A percentile compares a stretch with the other conserved stretches of the same genome.
Conservation (phyloP, 2,888 invertebrate genomes). For the Hymenopus coronatus region DNA sequence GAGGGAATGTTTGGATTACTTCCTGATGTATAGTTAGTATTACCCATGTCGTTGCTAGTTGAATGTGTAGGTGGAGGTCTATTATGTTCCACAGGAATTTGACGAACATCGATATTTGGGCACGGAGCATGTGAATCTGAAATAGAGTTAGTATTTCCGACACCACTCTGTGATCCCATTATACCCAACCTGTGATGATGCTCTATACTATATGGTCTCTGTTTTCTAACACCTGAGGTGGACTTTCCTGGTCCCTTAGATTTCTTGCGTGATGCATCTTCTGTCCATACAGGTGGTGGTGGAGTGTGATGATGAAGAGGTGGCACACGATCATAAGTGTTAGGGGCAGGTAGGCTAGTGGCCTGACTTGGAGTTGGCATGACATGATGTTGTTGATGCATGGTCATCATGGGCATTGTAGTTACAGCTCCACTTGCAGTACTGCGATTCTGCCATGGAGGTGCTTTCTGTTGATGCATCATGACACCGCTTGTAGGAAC, state of each 20-base stretch:
- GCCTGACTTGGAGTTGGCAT: conserved; percentile 41
- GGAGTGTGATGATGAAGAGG: conserved; percentile 69
- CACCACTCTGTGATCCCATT: conserved; percentile 29
- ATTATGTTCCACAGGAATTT: conserved; percentile 51
- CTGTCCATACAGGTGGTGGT: conserved; percentile 55
- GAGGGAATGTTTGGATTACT: conserved; percentile 55
- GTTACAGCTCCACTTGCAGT: conserved; percentile 1
- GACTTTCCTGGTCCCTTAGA: conserved; percentile 48
- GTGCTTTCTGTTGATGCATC: conserved; percentile 27
- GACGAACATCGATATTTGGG: conserved; percentile 60
- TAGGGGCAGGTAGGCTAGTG: conserved; percentile 40
- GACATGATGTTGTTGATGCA: conserved; percentile 31
- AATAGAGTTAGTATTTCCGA: conserved; percentile 6
- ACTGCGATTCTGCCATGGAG: conserved; percentile 30
- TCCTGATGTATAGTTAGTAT: conserved; percentile 30
- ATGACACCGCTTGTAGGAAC: neutral
- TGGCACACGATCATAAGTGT: conserved; percentile 65
- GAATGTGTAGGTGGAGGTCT: conserved; percentile 44
- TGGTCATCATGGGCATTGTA: conserved; percentile 27
- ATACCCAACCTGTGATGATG: conserved; percentile 43
- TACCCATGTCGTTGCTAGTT: conserved; percentile 18
- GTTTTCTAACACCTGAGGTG: conserved; percentile 50
- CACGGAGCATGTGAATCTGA: conserved; percentile 47
- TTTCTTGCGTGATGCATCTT: conserved; percentile 59
- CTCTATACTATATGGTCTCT: conserved; percentile 50